phyloP scores from a whole-genome alignment of 1,140 invertebrate species.

The silkworm (Bombyx mori) region DNA sequence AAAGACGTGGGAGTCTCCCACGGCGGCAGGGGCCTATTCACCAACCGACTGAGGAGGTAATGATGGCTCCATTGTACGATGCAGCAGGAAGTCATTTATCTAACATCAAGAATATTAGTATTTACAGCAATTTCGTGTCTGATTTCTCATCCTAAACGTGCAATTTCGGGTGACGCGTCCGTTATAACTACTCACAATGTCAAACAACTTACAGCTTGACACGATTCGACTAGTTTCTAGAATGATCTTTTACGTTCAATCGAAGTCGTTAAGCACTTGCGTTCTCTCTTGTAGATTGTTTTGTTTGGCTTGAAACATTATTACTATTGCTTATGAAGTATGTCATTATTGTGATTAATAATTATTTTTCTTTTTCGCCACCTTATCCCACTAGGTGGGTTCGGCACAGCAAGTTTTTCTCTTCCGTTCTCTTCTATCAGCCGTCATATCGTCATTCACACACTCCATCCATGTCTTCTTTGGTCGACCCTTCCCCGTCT shows the following conservation, averaged over 20 bases:
- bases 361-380: no score
- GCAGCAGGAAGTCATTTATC: conserved; percentile 69
- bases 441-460: no score
- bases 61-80: conserved; percentile 63
- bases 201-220: conserved; percentile 21
- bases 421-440: no score
- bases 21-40: conserved; percentile 50
- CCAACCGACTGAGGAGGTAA: conserved; percentile 44
- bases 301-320: no score
- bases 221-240: background rate
- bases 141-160: conserved; percentile 64
- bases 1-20: conserved; percentile 66
- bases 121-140: conserved; percentile 67
- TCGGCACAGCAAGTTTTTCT: no score
- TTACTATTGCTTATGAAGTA: no score
- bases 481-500: no score
- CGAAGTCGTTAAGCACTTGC: no score
- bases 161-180: conserved; percentile 53
- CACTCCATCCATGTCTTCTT: no score
- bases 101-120: conserved; percentile 69
- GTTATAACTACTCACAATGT: conserved; percentile 19
- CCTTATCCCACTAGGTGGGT: no score
- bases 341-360: no score
- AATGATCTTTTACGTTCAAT: background rate
- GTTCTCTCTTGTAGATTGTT: no score